Conservation (phyloP, 2,888 invertebrate species). For the Mesopsocus fuscifrons region DNA sequence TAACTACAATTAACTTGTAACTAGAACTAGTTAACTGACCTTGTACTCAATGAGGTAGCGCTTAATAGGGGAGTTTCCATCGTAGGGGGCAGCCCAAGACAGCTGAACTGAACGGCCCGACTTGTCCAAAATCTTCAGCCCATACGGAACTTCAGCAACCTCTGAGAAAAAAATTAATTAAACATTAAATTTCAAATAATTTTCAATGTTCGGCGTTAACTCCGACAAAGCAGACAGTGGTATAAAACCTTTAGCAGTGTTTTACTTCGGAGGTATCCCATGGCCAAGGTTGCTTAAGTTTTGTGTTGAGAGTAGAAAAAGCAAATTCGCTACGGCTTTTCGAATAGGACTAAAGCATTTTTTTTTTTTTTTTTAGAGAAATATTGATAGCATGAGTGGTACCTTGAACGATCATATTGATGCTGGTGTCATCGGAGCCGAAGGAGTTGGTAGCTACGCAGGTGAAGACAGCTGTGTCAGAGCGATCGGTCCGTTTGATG, state of each 20-base stretch:
- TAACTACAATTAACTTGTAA: no score
- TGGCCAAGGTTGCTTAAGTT: no score
- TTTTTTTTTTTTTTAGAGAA: not conserved
- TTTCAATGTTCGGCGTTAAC: no score
- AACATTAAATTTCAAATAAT: not conserved
- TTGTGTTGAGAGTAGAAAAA: no score
- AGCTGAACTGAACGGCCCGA: slow-evolving; percentile 77
- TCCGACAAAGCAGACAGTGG: no score
- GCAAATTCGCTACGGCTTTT: no score
- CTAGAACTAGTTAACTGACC: no score
- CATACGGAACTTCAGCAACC: slow-evolving; percentile 77
- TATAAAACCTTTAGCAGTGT: no score
- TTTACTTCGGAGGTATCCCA: no score
- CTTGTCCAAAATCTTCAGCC: slow-evolving; percentile 72
- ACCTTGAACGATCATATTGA: slow-evolving; percentile 88
- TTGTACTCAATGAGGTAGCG: slow-evolving; percentile 84
- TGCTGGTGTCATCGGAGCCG: slow-evolving; percentile 87
- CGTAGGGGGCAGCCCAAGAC: slow-evolving; percentile 83
- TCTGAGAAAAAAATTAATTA: slow-evolving; percentile 28
- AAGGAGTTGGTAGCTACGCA: slow-evolving; percentile 88
- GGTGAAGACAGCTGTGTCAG: slow-evolving; percentile 75
- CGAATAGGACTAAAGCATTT: no score
- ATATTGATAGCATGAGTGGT: no score
- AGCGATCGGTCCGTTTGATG: slow-evolving; percentile 73
- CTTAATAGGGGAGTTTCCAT: slow-evolving; percentile 77